Evolutionary conservation across 2,113 vertebrate genomes (phyloP), one percentile per base, ranked within the genome.

Genomic region (Butorides virescens): DNA sequence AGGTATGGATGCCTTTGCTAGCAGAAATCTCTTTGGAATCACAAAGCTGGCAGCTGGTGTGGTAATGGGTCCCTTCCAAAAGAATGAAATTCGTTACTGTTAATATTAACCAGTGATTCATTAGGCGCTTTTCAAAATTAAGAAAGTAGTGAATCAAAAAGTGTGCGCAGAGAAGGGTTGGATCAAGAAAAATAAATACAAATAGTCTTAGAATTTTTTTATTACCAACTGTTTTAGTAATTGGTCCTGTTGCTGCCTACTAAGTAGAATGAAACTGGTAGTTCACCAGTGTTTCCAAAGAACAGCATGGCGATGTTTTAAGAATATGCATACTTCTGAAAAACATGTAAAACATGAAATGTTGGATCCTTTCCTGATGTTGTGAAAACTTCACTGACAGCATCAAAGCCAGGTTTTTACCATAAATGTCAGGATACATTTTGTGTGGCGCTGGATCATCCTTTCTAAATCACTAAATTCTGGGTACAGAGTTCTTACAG

Each of bases 31-130:
- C 66, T 91, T 93, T 90, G 77, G 78, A 92, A 95, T 88, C 50
- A 75, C 23, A 84, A 82, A 87, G 61, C 47, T 89, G 61, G 61
- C 73, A 97, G 72, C 49, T 96, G 86, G 56, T 53, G 73, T 70
- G 68, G 70, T 87, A 96, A 96, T 92, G 59, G 77, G 53, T 65
- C 19, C 34, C 86, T 88, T 93, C 83, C 76, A 91, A 62, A 86
- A 82, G 67, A 94, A 73, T 23, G 20, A 95, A 92, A 91, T 56
- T 77, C 9, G 19, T 94, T 95, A 77, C 75, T 84, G 71, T 96
- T 96, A 96, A 92, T 97, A 97, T 94, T 96, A 96, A 89, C 66
- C 87, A 95, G 46, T 88, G 80, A 96, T 94, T 97, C 92, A 95
- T 96, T 86, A 91, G 73, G 55, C 9, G 26, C 36, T 93, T 97